phyloP scores from a whole-genome alignment of 2,113 vertebrate species.

The Larimichthys crocea region DNA sequence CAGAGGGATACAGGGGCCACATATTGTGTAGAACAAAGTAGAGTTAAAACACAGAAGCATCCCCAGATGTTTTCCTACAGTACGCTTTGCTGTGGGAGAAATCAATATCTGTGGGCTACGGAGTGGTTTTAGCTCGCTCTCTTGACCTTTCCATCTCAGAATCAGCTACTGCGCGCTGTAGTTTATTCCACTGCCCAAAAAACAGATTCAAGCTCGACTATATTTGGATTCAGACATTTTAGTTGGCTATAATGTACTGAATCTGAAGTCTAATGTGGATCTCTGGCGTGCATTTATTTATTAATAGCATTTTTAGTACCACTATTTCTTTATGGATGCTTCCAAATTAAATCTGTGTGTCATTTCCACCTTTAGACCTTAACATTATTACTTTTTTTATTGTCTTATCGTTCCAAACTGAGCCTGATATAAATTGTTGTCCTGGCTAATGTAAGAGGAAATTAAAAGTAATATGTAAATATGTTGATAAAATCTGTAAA shows the following conservation, averaged over 20 bases:
- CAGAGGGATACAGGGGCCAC: conserved; percentile 58
- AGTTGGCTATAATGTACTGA: conserved; percentile 11
- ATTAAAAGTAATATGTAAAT: not conserved
- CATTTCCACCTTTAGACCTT: not conserved
- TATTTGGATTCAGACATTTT: conserved; percentile 60
- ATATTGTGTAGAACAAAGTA: conserved; percentile 67
- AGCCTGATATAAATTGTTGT: not conserved
- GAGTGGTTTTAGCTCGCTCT: conserved; percentile 71
- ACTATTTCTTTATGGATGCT: not conserved
- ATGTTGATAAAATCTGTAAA: not conserved
- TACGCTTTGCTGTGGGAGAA: conserved; percentile 68
- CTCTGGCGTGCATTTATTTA: conserved; percentile 9
- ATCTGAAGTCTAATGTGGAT: conserved; percentile 5
- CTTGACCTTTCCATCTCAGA: conserved; percentile 71
- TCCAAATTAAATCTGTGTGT: conserved; percentile 20
- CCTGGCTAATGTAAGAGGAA: not conserved
- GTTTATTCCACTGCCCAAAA: conserved; percentile 58
- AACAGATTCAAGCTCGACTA: conserved; percentile 48
- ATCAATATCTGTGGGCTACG: conserved; percentile 78
- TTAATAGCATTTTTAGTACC: not conserved
- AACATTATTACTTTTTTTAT: not conserved
- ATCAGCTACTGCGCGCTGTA: conserved; percentile 35
- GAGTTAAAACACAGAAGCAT: conserved; percentile 65
- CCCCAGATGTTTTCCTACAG: conserved; percentile 70
- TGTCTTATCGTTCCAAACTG: not conserved